Base-by-base conservation (phyloP, 2,797 vertebrate species). In the Mionectes olivaceus region DNA sequence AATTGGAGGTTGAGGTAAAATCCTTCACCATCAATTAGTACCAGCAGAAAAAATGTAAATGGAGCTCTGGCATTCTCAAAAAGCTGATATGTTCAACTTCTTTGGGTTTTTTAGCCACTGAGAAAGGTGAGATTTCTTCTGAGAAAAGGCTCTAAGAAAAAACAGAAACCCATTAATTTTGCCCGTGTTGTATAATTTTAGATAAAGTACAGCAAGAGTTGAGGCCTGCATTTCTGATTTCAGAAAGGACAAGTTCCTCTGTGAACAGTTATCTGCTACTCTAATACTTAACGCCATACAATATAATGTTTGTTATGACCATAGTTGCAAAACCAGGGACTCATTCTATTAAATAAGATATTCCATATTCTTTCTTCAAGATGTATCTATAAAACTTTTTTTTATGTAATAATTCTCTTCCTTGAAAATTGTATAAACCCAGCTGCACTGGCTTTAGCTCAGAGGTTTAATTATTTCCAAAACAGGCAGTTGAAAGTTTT, bases 381-480 rank as follows among this genome's bases (percentile, higher is more conserved):
- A 37, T 2, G 0, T 53, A 68, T n/a, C 41, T 19, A 39, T 47
- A 68, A 25, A 23, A 4, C 3, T 15, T 9, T 50, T 61, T 22
- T 68, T 75, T 25, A 47, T 13, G 5, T 24, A 84, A 67, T 81
- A 67, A 80, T 71, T 90, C 3, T 69, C 23, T 74, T 77, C 32
- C 11, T 43, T 81, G 37, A 85, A 84, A 78, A 64, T 30, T 77
- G 64, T 60, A 63, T 80, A 89, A 95, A 84, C 13, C 11, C 71
- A 85, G 56, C 49, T 90, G 56, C 35, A 57, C 16, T 79, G 56
- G 52, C 71, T 90, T 91, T 90, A 87, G 11, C n/a, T 77, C 68
- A 80, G 80, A 50, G 64, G 57, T 81, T 92, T 93, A 91, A 91
- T 93, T 93, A 89, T 35, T 59, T 92, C 68, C 68, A 75, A 78